Evolutionary conservation across 2,888 invertebrate species (phyloP).

Genomic region (Flexamia atlantica): DNA sequence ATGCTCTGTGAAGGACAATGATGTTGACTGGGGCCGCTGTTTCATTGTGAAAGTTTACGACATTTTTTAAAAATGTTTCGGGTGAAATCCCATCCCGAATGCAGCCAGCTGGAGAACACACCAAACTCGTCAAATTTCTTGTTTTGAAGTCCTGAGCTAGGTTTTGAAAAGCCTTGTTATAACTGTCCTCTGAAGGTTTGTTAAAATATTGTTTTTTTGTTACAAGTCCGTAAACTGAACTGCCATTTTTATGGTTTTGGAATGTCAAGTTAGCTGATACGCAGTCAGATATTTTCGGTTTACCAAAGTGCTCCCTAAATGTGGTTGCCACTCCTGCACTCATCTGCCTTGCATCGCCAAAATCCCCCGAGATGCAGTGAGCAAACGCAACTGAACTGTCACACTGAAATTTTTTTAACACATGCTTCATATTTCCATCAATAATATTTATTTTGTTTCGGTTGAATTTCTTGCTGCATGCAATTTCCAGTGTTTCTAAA

Average conservation of each 20-base stretch:
- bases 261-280: not conserved
- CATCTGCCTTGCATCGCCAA: not conserved
- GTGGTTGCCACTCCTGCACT: constrained; percentile 6
- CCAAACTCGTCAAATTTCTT: too few relatives aligned
- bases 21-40: too few relatives aligned
- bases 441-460: constrained; percentile 18
- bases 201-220: too few relatives aligned
- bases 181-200: too few relatives aligned
- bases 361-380: constrained; percentile 2
- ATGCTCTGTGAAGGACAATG: too few relatives aligned
- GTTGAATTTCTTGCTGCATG: not conserved
- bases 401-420: constrained; percentile 6
- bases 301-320: constrained; percentile 3
- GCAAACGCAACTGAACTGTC: constrained; percentile 1
- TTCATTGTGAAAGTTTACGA: too few relatives aligned
- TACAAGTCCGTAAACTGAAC: not conserved
- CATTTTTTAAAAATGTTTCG: too few relatives aligned
- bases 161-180: too few relatives aligned
- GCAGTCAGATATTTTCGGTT: not conserved
- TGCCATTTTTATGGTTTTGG: not conserved
- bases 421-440: constrained; percentile 26
- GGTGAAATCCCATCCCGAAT: too few relatives aligned
- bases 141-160: too few relatives aligned
- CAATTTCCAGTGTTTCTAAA: constrained; percentile 1
- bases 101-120: too few relatives aligned